Evolutionary conservation across 1,140 invertebrate species (phyloP).

Genomic region (Leptopilina clavipes): DNA sequence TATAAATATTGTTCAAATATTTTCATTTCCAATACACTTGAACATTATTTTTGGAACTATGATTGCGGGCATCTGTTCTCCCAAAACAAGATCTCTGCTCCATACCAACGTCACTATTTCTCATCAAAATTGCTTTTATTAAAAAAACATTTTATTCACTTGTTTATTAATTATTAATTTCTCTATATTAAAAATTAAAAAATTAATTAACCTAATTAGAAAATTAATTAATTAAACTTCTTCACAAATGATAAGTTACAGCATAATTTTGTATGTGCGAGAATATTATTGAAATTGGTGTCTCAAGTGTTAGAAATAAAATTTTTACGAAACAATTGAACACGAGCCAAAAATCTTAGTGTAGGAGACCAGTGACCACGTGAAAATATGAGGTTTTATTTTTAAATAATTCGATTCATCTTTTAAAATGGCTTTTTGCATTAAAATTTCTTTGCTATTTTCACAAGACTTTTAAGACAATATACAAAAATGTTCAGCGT

Average conservation of each 20-base stretch:
- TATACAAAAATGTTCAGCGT: not conserved
- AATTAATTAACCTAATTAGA: not conserved
- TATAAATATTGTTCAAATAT: not conserved
- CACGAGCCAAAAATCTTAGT: not conserved
- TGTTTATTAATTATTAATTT: not conserved
- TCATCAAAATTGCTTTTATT: not conserved
- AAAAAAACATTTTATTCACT: not conserved
- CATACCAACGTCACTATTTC: not conserved
- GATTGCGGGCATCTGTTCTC: not conserved
- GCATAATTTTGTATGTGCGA: too few relatives aligned
- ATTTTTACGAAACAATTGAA: not conserved
- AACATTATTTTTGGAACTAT: not conserved
- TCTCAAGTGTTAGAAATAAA: not conserved
- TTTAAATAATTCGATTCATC: not conserved
- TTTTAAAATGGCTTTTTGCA: not conserved
- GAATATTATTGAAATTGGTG: not conserved
- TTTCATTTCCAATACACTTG: not conserved
- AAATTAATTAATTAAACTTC: not conserved
- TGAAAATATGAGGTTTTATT: conserved; percentile 1
- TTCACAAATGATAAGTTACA: not conserved
- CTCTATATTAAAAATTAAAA: not conserved
- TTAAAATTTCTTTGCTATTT: not conserved
- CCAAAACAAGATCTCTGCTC: not conserved
- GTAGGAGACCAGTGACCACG: not conserved
- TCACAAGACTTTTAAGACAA: not conserved